Conservation (phyloP, 1,140 invertebrate genomes). For the Megalopta genalis region DNA sequence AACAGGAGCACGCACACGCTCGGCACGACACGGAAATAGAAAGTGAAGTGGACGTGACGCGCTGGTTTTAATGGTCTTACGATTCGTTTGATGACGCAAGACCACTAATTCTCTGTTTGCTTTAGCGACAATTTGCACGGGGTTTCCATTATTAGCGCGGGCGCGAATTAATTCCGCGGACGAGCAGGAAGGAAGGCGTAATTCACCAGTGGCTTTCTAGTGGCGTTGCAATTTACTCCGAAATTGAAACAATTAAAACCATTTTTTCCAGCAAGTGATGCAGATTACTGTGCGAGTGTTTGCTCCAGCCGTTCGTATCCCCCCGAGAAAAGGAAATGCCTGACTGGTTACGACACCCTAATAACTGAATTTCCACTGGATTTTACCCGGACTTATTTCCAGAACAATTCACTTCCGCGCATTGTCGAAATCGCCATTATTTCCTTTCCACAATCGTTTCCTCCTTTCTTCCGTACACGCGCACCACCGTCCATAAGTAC, state of each 20-base stretch:
- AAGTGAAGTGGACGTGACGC: background rate
- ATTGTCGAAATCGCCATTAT: constrained; percentile 5
- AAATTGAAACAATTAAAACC: constrained; percentile 70
- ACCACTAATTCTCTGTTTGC: background rate
- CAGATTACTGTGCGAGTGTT: constrained; percentile 55
- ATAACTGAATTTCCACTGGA: constrained; percentile 26
- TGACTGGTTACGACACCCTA: constrained; percentile 43
- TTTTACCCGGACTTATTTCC: background rate
- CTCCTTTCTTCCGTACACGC: background rate
- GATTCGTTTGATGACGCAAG: constrained; percentile 22
- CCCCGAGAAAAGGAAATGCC: constrained; percentile 54
- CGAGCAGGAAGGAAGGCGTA: constrained; percentile 69
- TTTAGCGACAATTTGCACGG: constrained; percentile 52
- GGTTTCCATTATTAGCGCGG: constrained; percentile 58
- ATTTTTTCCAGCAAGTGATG: constrained; percentile 29
- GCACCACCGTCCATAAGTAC: no score
- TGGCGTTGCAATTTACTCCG: constrained; percentile 63
- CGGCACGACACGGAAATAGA: no score
- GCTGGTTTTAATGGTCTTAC: background rate
- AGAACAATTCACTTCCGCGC: background rate
- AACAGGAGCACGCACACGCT: no score
- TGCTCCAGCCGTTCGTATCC: constrained; percentile 16
- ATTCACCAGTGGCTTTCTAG: constrained; percentile 64
- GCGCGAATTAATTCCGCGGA: constrained; percentile 67
- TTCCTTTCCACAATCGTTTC: background rate